Conservation (phyloP, 2,113 vertebrate species). For the Misgurnus anguillicaudatus region DNA sequence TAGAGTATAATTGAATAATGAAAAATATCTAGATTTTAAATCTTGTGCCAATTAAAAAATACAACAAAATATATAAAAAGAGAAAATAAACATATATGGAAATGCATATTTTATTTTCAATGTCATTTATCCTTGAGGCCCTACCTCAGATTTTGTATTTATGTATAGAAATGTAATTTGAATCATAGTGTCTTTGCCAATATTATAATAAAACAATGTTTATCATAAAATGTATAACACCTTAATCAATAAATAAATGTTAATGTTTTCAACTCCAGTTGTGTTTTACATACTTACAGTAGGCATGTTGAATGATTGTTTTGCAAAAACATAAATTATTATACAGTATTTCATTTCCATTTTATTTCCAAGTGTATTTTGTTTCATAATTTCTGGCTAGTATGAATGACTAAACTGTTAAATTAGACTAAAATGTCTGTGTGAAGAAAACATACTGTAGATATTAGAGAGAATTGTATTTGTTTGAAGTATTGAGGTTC, state of each 20-base stretch:
- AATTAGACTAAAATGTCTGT: too few species aligned
- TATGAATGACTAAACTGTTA: too few species aligned
- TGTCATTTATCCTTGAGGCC: slow-evolving; percentile 95
- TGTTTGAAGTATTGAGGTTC: too few species aligned
- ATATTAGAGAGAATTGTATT: too few species aligned
- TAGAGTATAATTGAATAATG: slow-evolving; percentile 48
- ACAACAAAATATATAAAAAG: slow-evolving; percentile 71
- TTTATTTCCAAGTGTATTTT: too few species aligned
- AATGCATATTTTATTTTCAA: slow-evolving; percentile 87
- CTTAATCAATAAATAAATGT: slow-evolving; percentile 94
- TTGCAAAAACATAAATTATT: background rate
- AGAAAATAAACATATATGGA: slow-evolving; percentile 81
- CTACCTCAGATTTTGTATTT: slow-evolving; percentile 99
- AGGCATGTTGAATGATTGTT: background rate
- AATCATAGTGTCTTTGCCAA: slow-evolving; percentile 98
- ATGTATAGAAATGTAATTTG: slow-evolving; percentile 97
- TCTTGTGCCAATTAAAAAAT: slow-evolving; percentile 73
- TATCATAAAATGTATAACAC: slow-evolving; percentile 90
- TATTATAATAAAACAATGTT: slow-evolving; percentile 91
- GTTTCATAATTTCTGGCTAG: too few species aligned
- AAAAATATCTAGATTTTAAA: slow-evolving; percentile 79
- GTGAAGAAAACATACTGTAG: too few species aligned
- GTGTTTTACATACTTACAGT: slow-evolving; percentile 40
- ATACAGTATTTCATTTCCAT: too few species aligned
- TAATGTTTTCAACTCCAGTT: slow-evolving; percentile 82